A percentile compares a stretch with the other conserved stretches of the same genome.
phyloP scores from a whole-genome alignment of 2,113 vertebrate species.

The Solenodon paradoxus region DNA sequence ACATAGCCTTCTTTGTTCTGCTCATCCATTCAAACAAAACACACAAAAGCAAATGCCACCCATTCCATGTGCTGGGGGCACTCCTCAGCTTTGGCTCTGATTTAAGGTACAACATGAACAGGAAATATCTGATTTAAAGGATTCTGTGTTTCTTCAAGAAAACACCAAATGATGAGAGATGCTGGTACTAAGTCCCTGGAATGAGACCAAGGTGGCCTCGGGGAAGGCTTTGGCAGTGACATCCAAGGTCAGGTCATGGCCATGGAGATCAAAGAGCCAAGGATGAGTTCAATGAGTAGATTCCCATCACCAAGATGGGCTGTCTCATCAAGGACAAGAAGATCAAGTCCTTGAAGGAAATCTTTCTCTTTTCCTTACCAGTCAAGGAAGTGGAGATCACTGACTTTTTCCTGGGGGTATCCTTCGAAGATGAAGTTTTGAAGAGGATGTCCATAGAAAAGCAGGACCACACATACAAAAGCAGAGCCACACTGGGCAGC shows the following conservation, averaged over 20 bases:
- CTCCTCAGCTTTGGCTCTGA: background rate
- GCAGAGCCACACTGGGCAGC: background rate
- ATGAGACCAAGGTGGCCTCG: too few relatives aligned
- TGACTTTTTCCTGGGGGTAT: background rate
- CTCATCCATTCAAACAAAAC: background rate
- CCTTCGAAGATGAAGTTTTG: background rate
- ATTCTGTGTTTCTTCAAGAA: background rate
- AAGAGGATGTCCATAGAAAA: background rate
- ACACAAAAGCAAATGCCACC: background rate
- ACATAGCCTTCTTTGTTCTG: background rate
- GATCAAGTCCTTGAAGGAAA: background rate
- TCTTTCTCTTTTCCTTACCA: background rate
- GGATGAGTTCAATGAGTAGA: background rate
- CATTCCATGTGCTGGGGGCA: background rate
- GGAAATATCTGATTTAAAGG: background rate
- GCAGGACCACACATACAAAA: background rate
- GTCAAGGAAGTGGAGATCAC: background rate
- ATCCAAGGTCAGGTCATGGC: too few relatives aligned
- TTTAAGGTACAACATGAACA: background rate
- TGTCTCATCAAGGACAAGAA: background rate
- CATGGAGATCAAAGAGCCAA: too few relatives aligned
- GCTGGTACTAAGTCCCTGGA: too few relatives aligned
- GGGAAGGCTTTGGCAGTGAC: too few relatives aligned
- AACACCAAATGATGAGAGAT: background rate
- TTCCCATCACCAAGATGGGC: background rate